Percentiles rank a stretch among this genome's conserved stretches.
Conservation (phyloP, 2,888 invertebrate species). For the Aspidapion aeneum region DNA sequence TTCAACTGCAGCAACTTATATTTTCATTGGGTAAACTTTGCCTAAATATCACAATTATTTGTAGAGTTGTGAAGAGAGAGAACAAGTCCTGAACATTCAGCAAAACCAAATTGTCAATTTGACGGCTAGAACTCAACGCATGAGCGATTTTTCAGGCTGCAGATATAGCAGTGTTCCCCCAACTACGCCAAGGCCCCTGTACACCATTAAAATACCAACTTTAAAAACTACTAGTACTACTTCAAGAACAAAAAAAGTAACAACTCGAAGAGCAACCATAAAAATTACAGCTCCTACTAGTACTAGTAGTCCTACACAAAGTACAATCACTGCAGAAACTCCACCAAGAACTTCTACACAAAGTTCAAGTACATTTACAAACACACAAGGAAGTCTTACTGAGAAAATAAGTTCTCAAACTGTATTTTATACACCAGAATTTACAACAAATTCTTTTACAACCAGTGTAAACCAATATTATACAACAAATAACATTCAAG, state of each 20-base stretch:
- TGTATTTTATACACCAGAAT: too few relatives aligned
- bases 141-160: slow-evolving; percentile 59
- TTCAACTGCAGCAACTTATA: too few relatives aligned
- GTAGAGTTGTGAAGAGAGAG: slow-evolving; percentile 73
- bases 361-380: too few relatives aligned
- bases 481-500: too few relatives aligned
- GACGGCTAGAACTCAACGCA: slow-evolving; percentile 57
- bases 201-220: slow-evolving; percentile 34
- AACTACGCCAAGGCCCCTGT: slow-evolving; percentile 28
- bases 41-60: slow-evolving; percentile 25
- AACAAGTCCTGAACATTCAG: slow-evolving; percentile 63
- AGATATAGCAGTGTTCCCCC: slow-evolving; percentile 22
- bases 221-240: slow-evolving; percentile 18
- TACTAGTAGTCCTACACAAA: not conserved
- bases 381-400: too few relatives aligned
- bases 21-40: not conserved
- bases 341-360: too few relatives aligned
- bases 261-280: slow-evolving; percentile 19
- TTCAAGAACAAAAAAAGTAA: slow-evolving; percentile 16
- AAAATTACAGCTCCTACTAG: slow-evolving; percentile 10
- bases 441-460: too few relatives aligned
- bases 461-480: too few relatives aligned
- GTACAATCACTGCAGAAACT: too few relatives aligned
- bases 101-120: slow-evolving; percentile 80
- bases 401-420: too few relatives aligned